Base-by-base conservation (phyloP, 2,888 invertebrate genomes). In the Macaria liturata region DNA sequence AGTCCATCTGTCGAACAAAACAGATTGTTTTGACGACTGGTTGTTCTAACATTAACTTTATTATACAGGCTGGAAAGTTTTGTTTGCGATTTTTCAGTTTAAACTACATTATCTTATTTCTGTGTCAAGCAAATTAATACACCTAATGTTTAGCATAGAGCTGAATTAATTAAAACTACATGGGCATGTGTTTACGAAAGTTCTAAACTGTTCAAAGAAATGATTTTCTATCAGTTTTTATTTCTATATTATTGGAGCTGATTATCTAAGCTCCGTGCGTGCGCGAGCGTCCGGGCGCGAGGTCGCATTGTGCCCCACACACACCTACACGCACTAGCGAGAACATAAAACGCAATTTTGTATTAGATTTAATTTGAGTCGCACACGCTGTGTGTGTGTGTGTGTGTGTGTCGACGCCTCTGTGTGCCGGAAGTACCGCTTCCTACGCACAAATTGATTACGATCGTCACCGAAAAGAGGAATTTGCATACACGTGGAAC, bases 281-380 rank as follows among this genome's bases (percentile, higher is more conserved):
- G 34, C 54, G 52, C 67, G 84, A 89, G 75, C 86, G 89, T 91
- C 89, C 55, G 63, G 67, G 70, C 80, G 81, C 82, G 81, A 82
- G 81, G 76, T 88, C 85, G 82, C 83, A 89, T 86, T 88, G 90
- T 89, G 78, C 81, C 74, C 84, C 78, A 84, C 87, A 84, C 89
- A 88, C 90, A 88, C 88, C 78, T 76, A 79, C 83, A 82, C 83
- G 77, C 81, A 83, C 87, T 84, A 87, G 83, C 86, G 81, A 72
- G 83, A 88, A 89, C 88, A 88, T 90, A 90, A 91, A 90, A 91
- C 91, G 91, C 90, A 91, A 91, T 91, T 91, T 91, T 90, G 91
- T 91, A 91, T 91, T 91, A 91, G 91, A 91, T 91, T 91, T 91
- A 91, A 91, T 91, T 91, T 90, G 91, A 81, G 78, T 78, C 81